Evolutionary conservation across 2,888 invertebrate species (phyloP), one percentile per base, ranked within the genome.

Genomic region (Steinernema hermaphroditum): DNA sequence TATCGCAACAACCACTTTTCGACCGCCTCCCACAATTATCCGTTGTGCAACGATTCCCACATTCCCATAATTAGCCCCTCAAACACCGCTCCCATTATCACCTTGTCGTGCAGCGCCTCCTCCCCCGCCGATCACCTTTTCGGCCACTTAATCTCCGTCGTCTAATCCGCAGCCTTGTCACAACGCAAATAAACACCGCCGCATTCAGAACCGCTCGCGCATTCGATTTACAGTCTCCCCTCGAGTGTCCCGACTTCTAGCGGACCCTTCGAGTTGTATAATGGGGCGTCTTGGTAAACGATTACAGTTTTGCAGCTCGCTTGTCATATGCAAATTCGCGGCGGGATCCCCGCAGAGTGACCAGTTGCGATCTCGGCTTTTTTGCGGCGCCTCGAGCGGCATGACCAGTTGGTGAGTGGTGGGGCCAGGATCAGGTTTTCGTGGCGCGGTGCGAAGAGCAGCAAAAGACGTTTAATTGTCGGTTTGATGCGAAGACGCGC

Each of bases 1-100:
- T 37, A 12, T 37, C 37, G 37, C 37, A 37, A 37, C 37, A 37
- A 37, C 37, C 37, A 37, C 37, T 37, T 37, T 37, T 37, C 37
- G 4, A 12, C 37, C n/a, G 32, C 62, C 54, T 62, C 62, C 32
- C 62, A 29, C 62, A 62, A 62, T 62, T 62, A 62, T 62, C 62
- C 62, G 62, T 62, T 62, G 62, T 62, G 62, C 62, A 62, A 62
- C 62, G 32, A 16, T 62, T 62, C 62, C 62, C 62, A 34, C 34
- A 62, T 62, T 62, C 62, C 46, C 16, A 16, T 27, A 62, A 62
- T 62, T 32, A 32, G 29, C 62, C 22, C 62, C 29, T 62, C 32
- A 50, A 24, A 19, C 24, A 2, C 50, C 37, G 4, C 50, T 24
- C 12, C 19, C 50, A 22, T 24, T 9, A 50, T 12, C 50, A 22